Evolutionary conservation across 2,888 invertebrate genomes (phyloP), one percentile per base, ranked within the genome.

Genomic region (Vannuccia rotundouncinata): DNA sequence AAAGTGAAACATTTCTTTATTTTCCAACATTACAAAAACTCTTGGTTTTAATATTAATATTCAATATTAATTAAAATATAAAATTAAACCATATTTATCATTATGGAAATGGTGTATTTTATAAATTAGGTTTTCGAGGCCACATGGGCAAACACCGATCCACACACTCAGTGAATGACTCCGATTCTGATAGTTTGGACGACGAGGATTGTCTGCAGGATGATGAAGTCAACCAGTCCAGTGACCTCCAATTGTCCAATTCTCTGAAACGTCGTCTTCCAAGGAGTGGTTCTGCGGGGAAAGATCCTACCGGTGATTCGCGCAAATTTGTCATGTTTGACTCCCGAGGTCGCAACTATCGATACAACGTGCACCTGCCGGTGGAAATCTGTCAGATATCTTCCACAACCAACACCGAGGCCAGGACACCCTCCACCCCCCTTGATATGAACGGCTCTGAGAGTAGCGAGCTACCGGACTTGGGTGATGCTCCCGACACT

Each of bases 281-380:
- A 5, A 45, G 17, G 5, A 45, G 17, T 17, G 17, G 17, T 45
- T 45, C 45, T 10, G 45, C 45, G 5, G 45, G 45, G 45, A 45
- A 45, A 5, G 45, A 45, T 45, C n/a, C n/a, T n/a, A n/a, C n/a
- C n/a, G n/a, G n/a, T n/a, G 66, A 66, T 27, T 13, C 5, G 10
- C 66, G 66, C 5, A 66, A 66, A 22, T 66, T 66, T 66, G 66
- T 66, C 25, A 5, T 66, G 66, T 66, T 66, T 66, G 66, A 66
- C 25, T 5, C 66, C 10, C 17, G 66, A 17, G 66, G 66, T 27
- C 66, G 66, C 2, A 66, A 66, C 66, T 66, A 66, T 22, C 66
- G 66, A 5, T 66, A 66, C 66, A 66, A 66, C 22, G 25, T 66
- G 2, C 66, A 66, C 66, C 10, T 22, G 2, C 66, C 66, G 25